Evolutionary conservation across 2,797 vertebrate species (phyloP).

Genomic region (Pangasius krempfi): DNA sequence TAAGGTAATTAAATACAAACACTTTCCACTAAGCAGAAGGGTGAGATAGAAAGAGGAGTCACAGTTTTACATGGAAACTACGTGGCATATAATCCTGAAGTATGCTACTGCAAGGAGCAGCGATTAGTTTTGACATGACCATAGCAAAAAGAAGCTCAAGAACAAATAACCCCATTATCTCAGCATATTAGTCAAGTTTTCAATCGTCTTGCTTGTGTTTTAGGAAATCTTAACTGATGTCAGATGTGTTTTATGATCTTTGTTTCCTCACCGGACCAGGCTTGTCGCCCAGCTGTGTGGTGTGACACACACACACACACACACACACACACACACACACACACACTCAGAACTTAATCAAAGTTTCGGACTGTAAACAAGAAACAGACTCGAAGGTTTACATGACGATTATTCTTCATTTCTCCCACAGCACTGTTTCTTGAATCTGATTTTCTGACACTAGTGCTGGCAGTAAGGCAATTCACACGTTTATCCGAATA

Average conservation of each 20-base stretch:
- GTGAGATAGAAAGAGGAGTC: neutral
- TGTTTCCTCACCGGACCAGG: neutral
- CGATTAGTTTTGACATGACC: neutral
- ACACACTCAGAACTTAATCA: neutral
- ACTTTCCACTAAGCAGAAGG: neutral
- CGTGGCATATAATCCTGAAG: neutral
- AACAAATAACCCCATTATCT: neutral
- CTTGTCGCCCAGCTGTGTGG: neutral
- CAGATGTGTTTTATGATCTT: neutral
- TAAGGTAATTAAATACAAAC: neutral
- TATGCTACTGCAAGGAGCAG: neutral
- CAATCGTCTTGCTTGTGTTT: neutral
- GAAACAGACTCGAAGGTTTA: neutral
- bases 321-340: constrained; percentile 7
- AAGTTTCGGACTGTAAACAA: neutral
- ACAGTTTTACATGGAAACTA: neutral
- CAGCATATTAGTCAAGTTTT: neutral
- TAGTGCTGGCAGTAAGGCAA: no score
- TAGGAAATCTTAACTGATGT: neutral
- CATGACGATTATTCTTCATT: neutral
- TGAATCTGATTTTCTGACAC: neutral
- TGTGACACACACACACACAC: neutral
- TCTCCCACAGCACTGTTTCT: neutral
- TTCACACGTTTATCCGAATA: neutral
- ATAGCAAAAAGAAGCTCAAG: neutral